These are phyloP conservation scores for Subanguina moxae DNA, from an alignment of 1,140 invertebrate species.

Conservation along the genomic window DNA sequence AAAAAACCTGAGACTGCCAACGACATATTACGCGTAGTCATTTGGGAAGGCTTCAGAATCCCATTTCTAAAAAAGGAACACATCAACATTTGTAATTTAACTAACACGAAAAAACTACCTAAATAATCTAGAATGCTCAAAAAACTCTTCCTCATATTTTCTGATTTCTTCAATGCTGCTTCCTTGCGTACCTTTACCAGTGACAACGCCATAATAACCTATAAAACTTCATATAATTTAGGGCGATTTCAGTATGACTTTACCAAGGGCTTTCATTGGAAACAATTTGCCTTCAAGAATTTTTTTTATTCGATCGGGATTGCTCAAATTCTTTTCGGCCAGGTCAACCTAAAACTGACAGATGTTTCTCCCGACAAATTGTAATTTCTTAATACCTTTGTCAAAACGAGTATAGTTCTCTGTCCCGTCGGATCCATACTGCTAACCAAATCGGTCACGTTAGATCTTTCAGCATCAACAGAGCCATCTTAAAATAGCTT, in stretches of 20 bases:
- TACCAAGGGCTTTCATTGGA: conserved; percentile 86
- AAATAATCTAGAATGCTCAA: conserved; percentile 84
- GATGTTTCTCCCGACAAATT: background rate
- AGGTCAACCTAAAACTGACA: conserved; percentile 67
- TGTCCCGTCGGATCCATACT: conserved; percentile 91
- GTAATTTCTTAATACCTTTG: conserved; percentile 71
- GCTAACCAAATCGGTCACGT: conserved; percentile 92
- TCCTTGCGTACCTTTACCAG: conserved; percentile 70
- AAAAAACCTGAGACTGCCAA: conserved; percentile 68
- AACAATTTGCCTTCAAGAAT: conserved; percentile 93
- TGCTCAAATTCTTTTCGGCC: conserved; percentile 86
- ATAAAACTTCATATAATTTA: too few relatives aligned
- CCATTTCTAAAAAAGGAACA: conserved; percentile 75
- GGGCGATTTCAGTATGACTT: too few relatives aligned
- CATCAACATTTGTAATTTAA: conserved; percentile 8
- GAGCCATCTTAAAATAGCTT: conserved; percentile 71
- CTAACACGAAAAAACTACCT: conserved; percentile 71
- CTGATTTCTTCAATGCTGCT: conserved; percentile 88
- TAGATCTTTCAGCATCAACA: conserved; percentile 95
- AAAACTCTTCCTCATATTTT: conserved; percentile 92
- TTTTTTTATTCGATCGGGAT: conserved; percentile 88
- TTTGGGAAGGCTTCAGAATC: conserved; percentile 85
- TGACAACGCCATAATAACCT: conserved; percentile 98
- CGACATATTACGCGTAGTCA: conserved; percentile 91
- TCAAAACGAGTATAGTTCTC: conserved; percentile 95